Percentiles rank a stretch among this genome's conserved stretches.
phyloP scores from a whole-genome alignment of 2,797 vertebrate species.

The Hemibagrus guttatus region DNA sequence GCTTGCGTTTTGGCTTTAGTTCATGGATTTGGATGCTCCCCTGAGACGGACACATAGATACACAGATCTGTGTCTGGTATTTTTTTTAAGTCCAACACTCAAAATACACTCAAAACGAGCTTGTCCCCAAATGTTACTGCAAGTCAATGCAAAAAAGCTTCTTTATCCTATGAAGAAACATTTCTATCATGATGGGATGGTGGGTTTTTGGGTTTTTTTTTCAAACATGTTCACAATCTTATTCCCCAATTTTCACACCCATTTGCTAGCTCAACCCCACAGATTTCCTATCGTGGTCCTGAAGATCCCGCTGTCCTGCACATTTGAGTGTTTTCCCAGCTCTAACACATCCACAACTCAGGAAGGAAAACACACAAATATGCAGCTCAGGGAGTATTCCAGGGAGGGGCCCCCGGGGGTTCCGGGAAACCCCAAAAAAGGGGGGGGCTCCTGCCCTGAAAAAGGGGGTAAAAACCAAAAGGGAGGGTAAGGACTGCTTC shows the following conservation, averaged over 20 bases:
- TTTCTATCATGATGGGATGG: not conserved
- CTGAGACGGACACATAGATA: not conserved
- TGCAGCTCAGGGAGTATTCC: not conserved
- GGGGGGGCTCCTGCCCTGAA: no score
- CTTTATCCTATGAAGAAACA: not conserved
- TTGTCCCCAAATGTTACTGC: no score
- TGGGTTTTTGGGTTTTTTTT: not conserved
- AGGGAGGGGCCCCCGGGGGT: no score
- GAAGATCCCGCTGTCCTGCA: not conserved
- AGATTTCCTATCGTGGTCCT: not conserved
- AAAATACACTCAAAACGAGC: not conserved
- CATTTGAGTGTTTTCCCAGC: not conserved
- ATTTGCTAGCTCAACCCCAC: not conserved
- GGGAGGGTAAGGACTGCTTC: no score
- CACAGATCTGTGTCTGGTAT: not conserved
- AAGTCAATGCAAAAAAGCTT: not conserved
- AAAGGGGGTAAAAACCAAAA: no score
- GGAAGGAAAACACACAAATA: constrained; percentile 1
- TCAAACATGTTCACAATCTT: not conserved
- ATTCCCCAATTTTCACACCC: not conserved
- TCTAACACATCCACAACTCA: not conserved
- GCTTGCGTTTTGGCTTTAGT: not conserved
- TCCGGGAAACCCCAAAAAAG: no score
- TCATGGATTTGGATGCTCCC: not conserved
- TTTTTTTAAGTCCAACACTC: not conserved